Evolutionary conservation across 2,113 vertebrate genomes (phyloP).

Genomic region (Nibea coibor): DNA sequence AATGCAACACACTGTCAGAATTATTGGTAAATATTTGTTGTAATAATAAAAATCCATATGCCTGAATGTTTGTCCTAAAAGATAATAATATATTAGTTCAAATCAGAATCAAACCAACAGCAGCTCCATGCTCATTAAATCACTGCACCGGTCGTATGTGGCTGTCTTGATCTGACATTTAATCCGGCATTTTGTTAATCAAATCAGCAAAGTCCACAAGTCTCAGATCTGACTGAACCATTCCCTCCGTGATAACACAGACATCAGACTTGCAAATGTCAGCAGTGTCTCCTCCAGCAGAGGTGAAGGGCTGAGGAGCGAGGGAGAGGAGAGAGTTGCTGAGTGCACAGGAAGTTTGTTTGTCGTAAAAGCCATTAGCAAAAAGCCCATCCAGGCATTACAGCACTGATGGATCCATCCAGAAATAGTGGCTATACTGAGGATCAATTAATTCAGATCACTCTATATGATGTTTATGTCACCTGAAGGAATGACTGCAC

Average conservation of each 20-base stretch:
- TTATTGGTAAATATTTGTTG: neutral
- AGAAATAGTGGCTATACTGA: slow-evolving; percentile 23
- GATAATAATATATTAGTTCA: neutral
- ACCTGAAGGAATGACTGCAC: neutral
- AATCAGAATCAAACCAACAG: neutral
- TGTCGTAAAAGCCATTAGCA: slow-evolving; percentile 54
- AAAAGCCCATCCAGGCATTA: slow-evolving; percentile 48
- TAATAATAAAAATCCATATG: neutral
- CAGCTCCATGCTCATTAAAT: neutral
- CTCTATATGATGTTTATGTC: neutral
- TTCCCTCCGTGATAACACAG: slow-evolving; percentile 28
- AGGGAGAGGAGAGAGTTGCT: slow-evolving; percentile 49
- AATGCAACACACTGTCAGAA: neutral
- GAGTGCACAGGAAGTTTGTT: slow-evolving; percentile 58
- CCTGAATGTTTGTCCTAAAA: neutral
- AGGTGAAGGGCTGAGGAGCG: slow-evolving; percentile 33
- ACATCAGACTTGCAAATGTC: slow-evolving; percentile 75
- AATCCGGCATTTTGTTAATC: slow-evolving; percentile 53
- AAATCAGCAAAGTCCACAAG: slow-evolving; percentile 53
- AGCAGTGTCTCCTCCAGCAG: slow-evolving; percentile 53
- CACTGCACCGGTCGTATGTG: neutral
- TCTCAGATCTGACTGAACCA: slow-evolving; percentile 37
- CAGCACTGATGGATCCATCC: slow-evolving; percentile 53
- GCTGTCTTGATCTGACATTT: slow-evolving; percentile 1
- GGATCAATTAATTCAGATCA: neutral